Base-by-base conservation (phyloP, 2,888 invertebrate genomes). In the Drosophila paramelanica region DNA sequence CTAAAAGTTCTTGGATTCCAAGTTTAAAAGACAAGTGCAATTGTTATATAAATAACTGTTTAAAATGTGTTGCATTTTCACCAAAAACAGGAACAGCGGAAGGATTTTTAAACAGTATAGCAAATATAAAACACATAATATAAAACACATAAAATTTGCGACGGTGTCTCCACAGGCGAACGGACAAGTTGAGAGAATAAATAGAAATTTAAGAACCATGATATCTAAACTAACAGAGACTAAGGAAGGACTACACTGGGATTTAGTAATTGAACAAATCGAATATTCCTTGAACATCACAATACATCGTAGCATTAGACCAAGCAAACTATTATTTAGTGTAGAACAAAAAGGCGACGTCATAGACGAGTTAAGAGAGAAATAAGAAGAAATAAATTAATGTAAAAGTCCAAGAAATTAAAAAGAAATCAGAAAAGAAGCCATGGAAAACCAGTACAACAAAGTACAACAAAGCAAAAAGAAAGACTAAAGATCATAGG, bases 11-110 rank as follows among this genome's bases (percentile, higher is more conserved):
- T 14, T 39, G 39, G 39, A n/a, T 36, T 13, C 1, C 5, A n/a
- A 38, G n/a, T 38, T 4, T n/a, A 13, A 36, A 36, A 14, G 31
- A 31, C 10, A 46, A 46, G 5, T 36, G 36, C 20, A 33, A 11
- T 13, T 11, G 1, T 5, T 20, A 53, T 3, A 53, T 53, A 7
- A 17, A 42, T 2, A 42, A 53, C 8, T 53, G 42, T 17, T 20
- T 53, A 1, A 53, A 53, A 17, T 53, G 41, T 27, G 27, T 52
- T 8, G 27, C 31, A 3, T 52, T 27, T n/a, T 52, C 41, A 0
- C 27, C 45, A 5, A 27, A 25, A 45, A 27, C n/a, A 1, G 25
- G 27, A 6, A 45, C 27, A 45, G n/a, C n/a, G 7, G 45, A 27
- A 7, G 27, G n/a, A 27, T 45, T 45, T n/a, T 27, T 45, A n/a